Conservation (phyloP, 2,888 invertebrate genomes). For the Nysson spinosus region DNA sequence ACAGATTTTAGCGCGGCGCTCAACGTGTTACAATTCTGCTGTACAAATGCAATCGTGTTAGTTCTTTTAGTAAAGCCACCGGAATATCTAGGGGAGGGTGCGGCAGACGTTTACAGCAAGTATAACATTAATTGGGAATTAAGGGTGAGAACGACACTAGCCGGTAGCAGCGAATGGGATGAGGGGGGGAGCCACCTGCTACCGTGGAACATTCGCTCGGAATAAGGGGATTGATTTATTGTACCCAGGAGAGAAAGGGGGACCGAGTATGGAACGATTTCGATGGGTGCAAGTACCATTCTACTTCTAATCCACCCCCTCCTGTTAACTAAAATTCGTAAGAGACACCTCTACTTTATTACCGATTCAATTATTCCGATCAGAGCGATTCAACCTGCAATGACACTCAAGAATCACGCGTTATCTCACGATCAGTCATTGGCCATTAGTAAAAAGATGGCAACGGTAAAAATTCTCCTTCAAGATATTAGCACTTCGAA, state of each 20-base stretch:
- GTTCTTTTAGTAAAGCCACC: too few species aligned
- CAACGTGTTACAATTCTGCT: too few species aligned
- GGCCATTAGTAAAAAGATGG: not conserved
- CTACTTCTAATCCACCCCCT: constrained; percentile 34
- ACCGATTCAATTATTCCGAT: constrained; percentile 46
- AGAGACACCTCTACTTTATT: constrained; percentile 36
- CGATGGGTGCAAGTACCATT: constrained; percentile 36
- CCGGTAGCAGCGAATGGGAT: too few species aligned
- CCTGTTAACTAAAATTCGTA: constrained; percentile 53
- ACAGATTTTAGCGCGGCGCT: too few species aligned
- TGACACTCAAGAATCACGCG: not conserved
- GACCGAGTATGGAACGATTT: constrained; percentile 21
- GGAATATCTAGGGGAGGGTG: not conserved
- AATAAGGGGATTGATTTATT: constrained; percentile 75
- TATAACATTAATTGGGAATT: constrained; percentile 76
- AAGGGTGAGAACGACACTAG: constrained; percentile 72
- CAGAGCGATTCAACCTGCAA: not conserved
- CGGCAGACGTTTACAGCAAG: constrained; percentile 44
- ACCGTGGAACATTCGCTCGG: constrained; percentile 54
- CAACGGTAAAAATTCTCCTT: not conserved
- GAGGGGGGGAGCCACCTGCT: constrained; percentile 78
- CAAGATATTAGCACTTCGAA: too few species aligned
- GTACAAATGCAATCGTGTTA: not conserved
- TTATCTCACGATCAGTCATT: too few species aligned
- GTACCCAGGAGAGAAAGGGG: constrained; percentile 67